Percentiles rank a stretch among this genome's conserved stretches.
Conservation (phyloP, 2,888 invertebrate species). For the Patella depressa region DNA sequence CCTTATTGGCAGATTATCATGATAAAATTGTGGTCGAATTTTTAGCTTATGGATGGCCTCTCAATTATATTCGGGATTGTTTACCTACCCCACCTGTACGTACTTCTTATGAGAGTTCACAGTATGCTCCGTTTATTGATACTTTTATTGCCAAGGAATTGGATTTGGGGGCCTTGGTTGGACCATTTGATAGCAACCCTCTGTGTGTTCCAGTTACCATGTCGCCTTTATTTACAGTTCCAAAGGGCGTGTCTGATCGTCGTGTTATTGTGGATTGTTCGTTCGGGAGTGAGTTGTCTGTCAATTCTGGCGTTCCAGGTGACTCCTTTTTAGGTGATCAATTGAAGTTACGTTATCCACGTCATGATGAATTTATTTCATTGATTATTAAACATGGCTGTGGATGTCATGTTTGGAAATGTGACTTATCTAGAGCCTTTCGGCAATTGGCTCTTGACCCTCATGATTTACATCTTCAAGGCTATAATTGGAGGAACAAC, state of each 20-base stretch:
- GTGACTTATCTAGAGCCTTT: background rate
- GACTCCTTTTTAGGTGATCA: background rate
- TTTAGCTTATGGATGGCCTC: background rate
- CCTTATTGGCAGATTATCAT: background rate
- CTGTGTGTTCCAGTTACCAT: background rate
- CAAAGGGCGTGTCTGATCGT: background rate
- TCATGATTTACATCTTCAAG: conserved; percentile 2
- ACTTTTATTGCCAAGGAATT: background rate
- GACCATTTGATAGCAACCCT: background rate
- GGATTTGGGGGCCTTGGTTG: background rate
- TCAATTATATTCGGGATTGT: background rate
- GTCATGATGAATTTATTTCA: background rate
- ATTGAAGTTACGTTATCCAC: background rate
- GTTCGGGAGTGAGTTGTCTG: background rate
- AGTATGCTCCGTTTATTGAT: background rate
- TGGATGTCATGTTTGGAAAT: background rate
- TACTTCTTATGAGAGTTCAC: too few species aligned
- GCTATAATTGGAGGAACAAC: background rate
- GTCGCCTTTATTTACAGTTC: background rate
- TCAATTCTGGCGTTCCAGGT: background rate
- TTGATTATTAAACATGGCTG: background rate
- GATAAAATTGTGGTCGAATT: too few species aligned
- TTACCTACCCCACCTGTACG: too few species aligned
- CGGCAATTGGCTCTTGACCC: background rate
- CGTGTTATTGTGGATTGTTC: background rate